Evolutionary conservation across 2,797 vertebrate species (phyloP), one percentile per base, ranked within the genome.

Genomic region (Hydrophis major): DNA sequence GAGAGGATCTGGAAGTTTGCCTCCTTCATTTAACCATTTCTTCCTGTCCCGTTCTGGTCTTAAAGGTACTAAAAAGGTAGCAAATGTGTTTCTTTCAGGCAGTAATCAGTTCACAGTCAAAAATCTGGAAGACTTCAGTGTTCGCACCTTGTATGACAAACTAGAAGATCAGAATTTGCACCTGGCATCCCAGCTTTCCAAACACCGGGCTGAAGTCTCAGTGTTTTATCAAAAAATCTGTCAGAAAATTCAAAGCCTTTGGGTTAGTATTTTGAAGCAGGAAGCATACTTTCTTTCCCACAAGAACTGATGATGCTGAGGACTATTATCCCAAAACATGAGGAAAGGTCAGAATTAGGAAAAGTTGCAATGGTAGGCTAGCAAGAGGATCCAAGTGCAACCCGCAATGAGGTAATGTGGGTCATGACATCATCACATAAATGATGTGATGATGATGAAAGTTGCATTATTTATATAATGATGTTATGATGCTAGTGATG

Each of bases 101-200:
- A 90, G 37, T 25, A 83, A 94, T n/a, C 90, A 3, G 13, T 92
- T 86, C 0, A 22, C 93, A 0, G 78, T 66, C 22, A 95, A 95
- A 94, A 96, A 98, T 50, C 97, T 99, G 94, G 98, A 99, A 96
- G 98, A 99, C 95, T 99, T 99, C 96, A 99, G 98, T 5, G 97
- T 99, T 27, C 98, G 97, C 50, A 99, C 99, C 0, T 97, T 99
- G 47, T 99, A 98, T 0, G 98, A 99, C 96, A 99, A 99, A 96
- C 98, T 99, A 11, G 98, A 99, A 94, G 99, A 99, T 91, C 99
- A 99, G 97, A 99, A 98, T 59, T 95, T 99, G 37, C 98, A 99
- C 61, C 91, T 99, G 94, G 98, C 98, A 0, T 98, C 98, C 11
- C 99, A 99, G 94, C 97, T 99, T 95, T 98, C 98, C 10, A 98